Evolutionary conservation across 2,113 vertebrate genomes (phyloP).

Genomic region (Halcyon senegalensis): DNA sequence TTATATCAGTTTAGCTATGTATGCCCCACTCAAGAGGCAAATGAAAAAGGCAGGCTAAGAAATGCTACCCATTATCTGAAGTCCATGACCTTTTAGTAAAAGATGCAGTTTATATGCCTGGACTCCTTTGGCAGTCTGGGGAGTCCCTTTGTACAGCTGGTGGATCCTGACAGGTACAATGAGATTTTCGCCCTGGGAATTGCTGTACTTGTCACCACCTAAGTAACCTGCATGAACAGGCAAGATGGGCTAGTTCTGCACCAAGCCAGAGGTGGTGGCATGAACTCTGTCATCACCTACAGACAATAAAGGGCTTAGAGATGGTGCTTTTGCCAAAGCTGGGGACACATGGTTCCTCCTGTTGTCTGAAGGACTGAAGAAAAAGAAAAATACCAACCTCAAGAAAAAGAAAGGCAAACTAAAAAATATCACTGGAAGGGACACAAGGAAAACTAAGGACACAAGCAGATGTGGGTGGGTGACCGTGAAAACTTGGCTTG

Average conservation of each 20-base stretch:
- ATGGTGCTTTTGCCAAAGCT: background rate
- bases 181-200: background rate
- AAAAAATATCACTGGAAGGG: background rate
- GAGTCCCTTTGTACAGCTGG: background rate
- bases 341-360: background rate
- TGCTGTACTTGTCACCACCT: background rate
- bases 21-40: background rate
- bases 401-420: background rate
- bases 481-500: background rate
- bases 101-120: background rate
- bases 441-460: background rate
- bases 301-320: background rate
- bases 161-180: background rate
- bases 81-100: background rate
- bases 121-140: background rate
- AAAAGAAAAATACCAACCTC: background rate
- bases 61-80: background rate
- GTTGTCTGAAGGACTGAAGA: background rate
- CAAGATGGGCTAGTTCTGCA: background rate
- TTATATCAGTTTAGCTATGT: background rate
- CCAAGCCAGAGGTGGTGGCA: background rate
- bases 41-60: background rate
- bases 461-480: background rate
- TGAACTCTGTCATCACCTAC: background rate
- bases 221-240: background rate